phyloP scores from a whole-genome alignment of 2,888 invertebrate species.

The Panopea generosa region DNA sequence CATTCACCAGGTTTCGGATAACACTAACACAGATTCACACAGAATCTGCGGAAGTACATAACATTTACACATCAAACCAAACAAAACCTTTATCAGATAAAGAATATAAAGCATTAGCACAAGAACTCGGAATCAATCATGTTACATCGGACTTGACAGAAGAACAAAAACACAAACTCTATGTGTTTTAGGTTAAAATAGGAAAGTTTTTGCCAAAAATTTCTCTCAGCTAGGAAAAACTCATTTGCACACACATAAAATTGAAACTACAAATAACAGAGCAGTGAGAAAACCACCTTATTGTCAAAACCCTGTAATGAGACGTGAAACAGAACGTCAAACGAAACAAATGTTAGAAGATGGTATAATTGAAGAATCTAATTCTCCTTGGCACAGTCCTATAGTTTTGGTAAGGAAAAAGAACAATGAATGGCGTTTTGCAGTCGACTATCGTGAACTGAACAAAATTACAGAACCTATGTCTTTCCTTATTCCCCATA shows the following conservation, averaged over 20 bases:
- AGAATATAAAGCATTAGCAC: constrained; percentile 1
- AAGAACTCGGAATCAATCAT: constrained; percentile 17
- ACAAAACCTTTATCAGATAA: too few relatives aligned
- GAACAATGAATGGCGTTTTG: constrained; percentile 34
- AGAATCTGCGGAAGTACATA: too few relatives aligned
- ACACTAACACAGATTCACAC: too few relatives aligned
- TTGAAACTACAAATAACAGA: constrained; percentile 23
- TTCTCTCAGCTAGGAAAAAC: constrained; percentile 26
- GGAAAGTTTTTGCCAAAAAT: constrained; percentile 26
- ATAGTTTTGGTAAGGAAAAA: constrained; percentile 38
- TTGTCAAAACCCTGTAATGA: constrained; percentile 20
- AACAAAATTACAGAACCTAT: constrained; percentile 33
- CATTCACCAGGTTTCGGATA: background rate
- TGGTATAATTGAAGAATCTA: constrained; percentile 22
- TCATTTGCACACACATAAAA: constrained; percentile 18
- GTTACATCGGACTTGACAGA: background rate
- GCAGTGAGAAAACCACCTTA: constrained; percentile 28
- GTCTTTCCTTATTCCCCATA: constrained; percentile 32
- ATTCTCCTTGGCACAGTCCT: constrained; percentile 23
- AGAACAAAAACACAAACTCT: background rate
- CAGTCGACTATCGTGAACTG: constrained; percentile 25
- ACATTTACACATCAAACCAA: too few relatives aligned
- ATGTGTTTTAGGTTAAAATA: background rate
- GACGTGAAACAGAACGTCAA: constrained; percentile 20
- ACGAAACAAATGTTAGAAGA: constrained; percentile 15